A percentile compares a stretch with the other conserved stretches of the same genome.
Conservation (phyloP, 2,113 vertebrate genomes). For the Rhynchomys soricoides region DNA sequence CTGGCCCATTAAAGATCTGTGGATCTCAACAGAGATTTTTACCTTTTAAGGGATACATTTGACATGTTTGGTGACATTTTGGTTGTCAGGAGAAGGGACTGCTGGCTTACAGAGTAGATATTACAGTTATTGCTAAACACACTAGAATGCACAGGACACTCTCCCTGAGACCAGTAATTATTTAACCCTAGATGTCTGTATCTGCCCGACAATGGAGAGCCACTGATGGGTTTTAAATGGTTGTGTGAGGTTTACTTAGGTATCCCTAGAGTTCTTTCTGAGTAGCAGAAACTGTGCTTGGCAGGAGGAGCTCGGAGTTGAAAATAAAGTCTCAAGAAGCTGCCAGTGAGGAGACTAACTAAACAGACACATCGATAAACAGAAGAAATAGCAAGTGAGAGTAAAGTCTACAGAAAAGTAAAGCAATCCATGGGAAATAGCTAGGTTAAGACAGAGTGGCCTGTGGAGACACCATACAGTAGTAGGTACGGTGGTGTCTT, state of each 20-base stretch:
- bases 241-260: not conserved
- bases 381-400: too few relatives aligned
- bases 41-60: not conserved
- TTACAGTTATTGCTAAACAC: not conserved
- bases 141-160: not conserved
- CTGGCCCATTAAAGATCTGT: not conserved
- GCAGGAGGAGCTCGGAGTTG: not conserved
- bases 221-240: not conserved
- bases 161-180: not conserved
- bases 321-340: not conserved
- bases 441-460: not conserved
- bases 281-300: not conserved
- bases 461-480: not conserved
- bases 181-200: not conserved
- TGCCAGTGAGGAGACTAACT: not conserved
- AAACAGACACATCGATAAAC: not conserved
- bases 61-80: not conserved
- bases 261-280: not conserved
- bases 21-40: not conserved
- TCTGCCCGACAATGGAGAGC: not conserved
- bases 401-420: not conserved
- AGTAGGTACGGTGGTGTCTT: not conserved
- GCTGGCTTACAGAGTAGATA: not conserved
- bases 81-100: not conserved
- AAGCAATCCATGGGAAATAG: not conserved